Evolutionary conservation across 2,888 invertebrate species (phyloP).

Genomic region (Ennomos erosarius): DNA sequence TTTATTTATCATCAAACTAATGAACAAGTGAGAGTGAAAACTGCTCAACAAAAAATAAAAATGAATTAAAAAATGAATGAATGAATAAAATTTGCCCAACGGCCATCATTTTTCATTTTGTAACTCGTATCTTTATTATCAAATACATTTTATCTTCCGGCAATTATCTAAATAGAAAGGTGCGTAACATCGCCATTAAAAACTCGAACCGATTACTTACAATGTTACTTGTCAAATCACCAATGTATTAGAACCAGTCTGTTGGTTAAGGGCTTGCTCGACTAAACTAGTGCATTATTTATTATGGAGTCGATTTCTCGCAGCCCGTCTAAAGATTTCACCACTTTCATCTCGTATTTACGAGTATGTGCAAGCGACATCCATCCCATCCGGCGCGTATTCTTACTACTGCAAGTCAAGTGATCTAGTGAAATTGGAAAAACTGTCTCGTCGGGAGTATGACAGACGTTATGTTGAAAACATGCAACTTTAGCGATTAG

Average conservation of each 20-base stretch:
- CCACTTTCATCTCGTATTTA: conserved; percentile 81
- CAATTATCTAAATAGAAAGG: conserved; percentile 38
- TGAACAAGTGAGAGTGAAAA: conserved; percentile 17
- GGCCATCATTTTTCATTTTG: conserved; percentile 25
- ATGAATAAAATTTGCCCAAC: conserved; percentile 13
- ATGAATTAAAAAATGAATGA: no score
- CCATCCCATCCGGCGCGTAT: conserved; percentile 53
- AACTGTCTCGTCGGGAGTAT: conserved; percentile 24
- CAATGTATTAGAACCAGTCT: conserved; percentile 63
- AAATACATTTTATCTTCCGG: conserved; percentile 27
- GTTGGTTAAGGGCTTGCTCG: conserved; percentile 70
- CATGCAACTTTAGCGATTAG: conserved; percentile 10
- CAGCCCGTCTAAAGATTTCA: conserved; percentile 74
- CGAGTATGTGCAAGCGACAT: conserved; percentile 58
- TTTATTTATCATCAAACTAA: conserved; percentile 9
- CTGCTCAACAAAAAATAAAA: no score
- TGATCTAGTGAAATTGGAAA: conserved; percentile 37
- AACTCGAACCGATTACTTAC: conserved; percentile 41
- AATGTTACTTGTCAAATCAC: conserved; percentile 60
- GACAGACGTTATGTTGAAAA: conserved; percentile 16
- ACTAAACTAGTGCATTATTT: conserved; percentile 81
- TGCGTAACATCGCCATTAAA: conserved; percentile 27
- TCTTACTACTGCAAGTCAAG: conserved; percentile 32
- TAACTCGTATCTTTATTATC: conserved; percentile 22
- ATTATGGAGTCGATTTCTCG: conserved; percentile 80